phyloP scores from a whole-genome alignment of 2,888 invertebrate genomes.

The Agonopterix alstromeriana region DNA sequence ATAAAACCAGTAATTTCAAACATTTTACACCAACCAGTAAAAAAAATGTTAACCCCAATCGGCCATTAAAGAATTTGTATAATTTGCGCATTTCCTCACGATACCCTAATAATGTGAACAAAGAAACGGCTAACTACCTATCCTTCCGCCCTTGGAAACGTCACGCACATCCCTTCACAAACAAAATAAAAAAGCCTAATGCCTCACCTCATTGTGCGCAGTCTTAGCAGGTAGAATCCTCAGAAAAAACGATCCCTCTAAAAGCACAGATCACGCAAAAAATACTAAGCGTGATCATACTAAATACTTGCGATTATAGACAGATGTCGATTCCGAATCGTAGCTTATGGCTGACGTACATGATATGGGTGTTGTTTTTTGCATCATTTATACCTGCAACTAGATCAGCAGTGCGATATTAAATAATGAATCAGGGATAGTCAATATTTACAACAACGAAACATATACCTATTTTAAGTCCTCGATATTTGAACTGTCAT shows the following conservation, averaged over 20 bases:
- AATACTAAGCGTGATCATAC: conserved; percentile 57
- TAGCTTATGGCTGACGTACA: conserved; percentile 29
- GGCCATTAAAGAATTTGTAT: conserved; percentile 30
- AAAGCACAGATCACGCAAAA: conserved; percentile 48
- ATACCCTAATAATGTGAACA: conserved; percentile 52
- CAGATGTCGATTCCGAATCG: conserved; percentile 58
- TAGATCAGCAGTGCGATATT: no score
- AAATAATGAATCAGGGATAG: no score
- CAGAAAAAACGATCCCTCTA: conserved; percentile 37
- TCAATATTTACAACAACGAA: no score
- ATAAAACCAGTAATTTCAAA: no score
- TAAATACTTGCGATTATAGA: conserved; percentile 55
- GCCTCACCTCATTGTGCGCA: conserved; percentile 46
- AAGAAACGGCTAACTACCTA: conserved; percentile 49
- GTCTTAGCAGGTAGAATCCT: conserved; percentile 59
- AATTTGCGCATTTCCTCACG: conserved; percentile 61
- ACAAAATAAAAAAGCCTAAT: conserved; percentile 44
- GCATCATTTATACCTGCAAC: no score
- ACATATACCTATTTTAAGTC: no score
- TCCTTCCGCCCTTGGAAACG: conserved; percentile 68
- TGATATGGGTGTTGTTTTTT: conserved; percentile 50
- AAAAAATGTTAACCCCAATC: conserved; percentile 1
- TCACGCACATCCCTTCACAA: conserved; percentile 67
- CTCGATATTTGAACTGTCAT: no score
- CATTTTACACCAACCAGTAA: no score